Evolutionary conservation across 2,113 vertebrate genomes (phyloP).

Genomic region (Lepus europaeus): DNA sequence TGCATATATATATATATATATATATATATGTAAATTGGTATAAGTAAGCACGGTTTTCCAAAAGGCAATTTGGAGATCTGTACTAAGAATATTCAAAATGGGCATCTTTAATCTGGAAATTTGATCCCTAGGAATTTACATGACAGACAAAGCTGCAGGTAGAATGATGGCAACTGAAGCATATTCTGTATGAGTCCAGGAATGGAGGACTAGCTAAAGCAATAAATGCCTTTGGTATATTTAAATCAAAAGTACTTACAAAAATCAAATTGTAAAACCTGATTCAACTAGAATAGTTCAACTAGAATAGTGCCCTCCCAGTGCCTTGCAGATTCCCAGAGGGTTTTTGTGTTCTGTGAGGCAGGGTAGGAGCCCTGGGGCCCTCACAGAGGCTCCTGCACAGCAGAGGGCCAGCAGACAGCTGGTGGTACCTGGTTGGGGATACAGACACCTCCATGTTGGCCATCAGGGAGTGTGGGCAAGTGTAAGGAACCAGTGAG

Average conservation of each 20-base stretch:
- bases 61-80: neutral
- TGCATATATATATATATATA: too few relatives aligned
- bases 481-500: neutral
- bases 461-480: neutral
- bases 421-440: too few relatives aligned
- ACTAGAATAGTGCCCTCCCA: neutral
- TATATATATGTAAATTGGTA: too few relatives aligned
- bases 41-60: neutral
- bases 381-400: neutral
- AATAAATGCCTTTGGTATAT: neutral
- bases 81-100: neutral
- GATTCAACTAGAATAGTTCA: neutral
- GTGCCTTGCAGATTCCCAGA: neutral
- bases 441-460: neutral
- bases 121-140: neutral
- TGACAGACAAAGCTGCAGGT: neutral
- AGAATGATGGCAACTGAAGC: neutral
- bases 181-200: neutral
- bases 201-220: neutral
- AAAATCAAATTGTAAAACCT: too few relatives aligned
- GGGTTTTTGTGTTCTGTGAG: neutral
- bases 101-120: neutral
- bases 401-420: neutral
- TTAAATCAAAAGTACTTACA: neutral
- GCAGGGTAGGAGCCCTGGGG: neutral